These are phyloP conservation scores for Forbesichthys papilliferus DNA, from an alignment of 2,113 vertebrate species.

Conservation along the genomic window DNA sequence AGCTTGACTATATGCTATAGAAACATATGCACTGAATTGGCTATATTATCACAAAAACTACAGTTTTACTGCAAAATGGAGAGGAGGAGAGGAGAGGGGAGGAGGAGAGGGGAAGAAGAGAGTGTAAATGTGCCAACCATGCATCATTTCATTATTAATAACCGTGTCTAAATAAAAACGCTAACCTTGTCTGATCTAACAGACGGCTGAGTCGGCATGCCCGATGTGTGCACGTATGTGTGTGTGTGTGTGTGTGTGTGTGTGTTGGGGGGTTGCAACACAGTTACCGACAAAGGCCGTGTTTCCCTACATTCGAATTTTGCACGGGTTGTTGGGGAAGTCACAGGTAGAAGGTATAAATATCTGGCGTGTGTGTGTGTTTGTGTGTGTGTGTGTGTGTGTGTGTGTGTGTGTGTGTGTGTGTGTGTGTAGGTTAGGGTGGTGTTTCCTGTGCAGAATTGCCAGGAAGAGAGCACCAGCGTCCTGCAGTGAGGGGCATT, in stretches of 20 bases:
- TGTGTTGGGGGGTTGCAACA: constrained; percentile 20
- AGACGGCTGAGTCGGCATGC: constrained; percentile 70
- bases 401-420: constrained; percentile 5
- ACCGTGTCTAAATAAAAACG: constrained; percentile 74
- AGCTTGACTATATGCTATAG: constrained; percentile 34
- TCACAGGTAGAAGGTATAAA: constrained; percentile 69
- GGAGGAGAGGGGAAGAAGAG: constrained; percentile 10
- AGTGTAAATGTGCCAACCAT: constrained; percentile 62
- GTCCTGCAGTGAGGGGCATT: constrained; percentile 75
- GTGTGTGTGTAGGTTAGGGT: constrained; percentile 34
- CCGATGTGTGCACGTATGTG: constrained; percentile 18
- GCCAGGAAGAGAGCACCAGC: constrained; percentile 75
- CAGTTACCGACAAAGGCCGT: constrained; percentile 52
- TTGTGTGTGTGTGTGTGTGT: constrained; percentile 17
- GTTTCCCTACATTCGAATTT: constrained; percentile 58
- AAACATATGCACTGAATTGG: not conserved
- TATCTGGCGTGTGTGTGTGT: constrained; percentile 51
- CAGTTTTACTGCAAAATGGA: not conserved
- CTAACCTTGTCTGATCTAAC: constrained; percentile 78
- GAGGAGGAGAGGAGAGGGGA: not conserved
- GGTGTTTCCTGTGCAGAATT: constrained; percentile 66
- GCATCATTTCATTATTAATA: constrained; percentile 81
- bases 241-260: not conserved
- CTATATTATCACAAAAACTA: not conserved
- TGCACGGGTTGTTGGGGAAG: constrained; percentile 52